Conservation (phyloP, 2,888 invertebrate genomes). For the Oscheius sp. region DNA sequence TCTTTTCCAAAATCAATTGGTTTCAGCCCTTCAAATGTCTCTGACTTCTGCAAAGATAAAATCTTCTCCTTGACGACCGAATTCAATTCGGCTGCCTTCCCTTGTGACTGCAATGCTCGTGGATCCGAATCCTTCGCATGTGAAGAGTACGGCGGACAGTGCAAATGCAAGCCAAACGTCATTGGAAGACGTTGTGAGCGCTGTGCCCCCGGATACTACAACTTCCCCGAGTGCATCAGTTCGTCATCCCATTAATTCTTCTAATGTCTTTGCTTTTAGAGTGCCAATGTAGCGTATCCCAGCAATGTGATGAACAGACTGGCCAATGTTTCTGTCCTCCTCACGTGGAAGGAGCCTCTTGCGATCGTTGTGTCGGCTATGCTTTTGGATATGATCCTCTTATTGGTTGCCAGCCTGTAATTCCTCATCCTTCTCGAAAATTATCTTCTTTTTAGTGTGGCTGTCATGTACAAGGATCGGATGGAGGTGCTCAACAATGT, state of each 20-base stretch:
- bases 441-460: slow-evolving; percentile 80
- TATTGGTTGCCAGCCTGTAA: slow-evolving; percentile 93
- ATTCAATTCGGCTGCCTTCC: slow-evolving; percentile 91
- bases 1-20: not conserved
- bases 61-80: slow-evolving; percentile 93
- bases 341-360: slow-evolving; percentile 87
- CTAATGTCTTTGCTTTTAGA: slow-evolving; percentile 67
- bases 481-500: slow-evolving; percentile 84
- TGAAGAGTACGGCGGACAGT: slow-evolving; percentile 93
- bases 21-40: slow-evolving; percentile 57
- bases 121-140: slow-evolving; percentile 88
- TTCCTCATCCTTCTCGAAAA: slow-evolving; percentile 64
- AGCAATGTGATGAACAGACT: slow-evolving; percentile 88
- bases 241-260: slow-evolving; percentile 36
- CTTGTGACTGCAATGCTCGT: slow-evolving; percentile 86
- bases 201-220: slow-evolving; percentile 90
- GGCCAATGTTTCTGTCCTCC: slow-evolving; percentile 93
- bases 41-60: slow-evolving; percentile 85
- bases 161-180: slow-evolving; percentile 89
- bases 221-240: slow-evolving; percentile 88
- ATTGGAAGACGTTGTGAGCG: slow-evolving; percentile 87
- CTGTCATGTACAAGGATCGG: slow-evolving; percentile 87
- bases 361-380: slow-evolving; percentile 87
- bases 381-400: slow-evolving; percentile 93
- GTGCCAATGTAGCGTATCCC: slow-evolving; percentile 81